These are phyloP conservation scores for Aurelia aurita DNA, from an alignment of 30 jellyfish, hydroid and myxozoan genomes.

Conservation along the genomic window DNA sequence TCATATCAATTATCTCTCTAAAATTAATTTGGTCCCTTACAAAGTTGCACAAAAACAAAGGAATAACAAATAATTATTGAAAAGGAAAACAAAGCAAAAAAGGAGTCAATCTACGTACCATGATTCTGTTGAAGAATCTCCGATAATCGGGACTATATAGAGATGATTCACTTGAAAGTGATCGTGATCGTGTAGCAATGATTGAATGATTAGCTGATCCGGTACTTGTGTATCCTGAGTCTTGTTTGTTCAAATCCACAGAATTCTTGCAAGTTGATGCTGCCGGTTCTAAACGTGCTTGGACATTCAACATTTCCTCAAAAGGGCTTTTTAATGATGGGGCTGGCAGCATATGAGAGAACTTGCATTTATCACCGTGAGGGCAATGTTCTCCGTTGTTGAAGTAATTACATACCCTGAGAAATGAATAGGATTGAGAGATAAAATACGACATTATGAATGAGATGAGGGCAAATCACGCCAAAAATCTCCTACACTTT, in stretches of 20 bases:
- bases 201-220: conserved; percentile 7
- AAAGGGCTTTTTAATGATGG: conserved; percentile 42
- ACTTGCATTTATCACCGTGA: conserved; percentile 20
- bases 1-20: too few species aligned
- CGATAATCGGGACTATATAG: conserved; percentile 15
- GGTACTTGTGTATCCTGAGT: conserved; percentile 32
- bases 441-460: too few species aligned
- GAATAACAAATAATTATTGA: not conserved
- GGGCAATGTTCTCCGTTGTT: conserved; percentile 10
- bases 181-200: conserved; percentile 10
- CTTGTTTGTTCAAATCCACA: not conserved
- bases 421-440: too few species aligned
- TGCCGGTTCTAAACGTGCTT: not conserved
- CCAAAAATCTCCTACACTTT: too few species aligned
- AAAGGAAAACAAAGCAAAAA: not conserved
- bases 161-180: conserved; percentile 11
- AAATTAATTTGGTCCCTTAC: too few species aligned
- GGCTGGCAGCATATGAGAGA: conserved; percentile 36
- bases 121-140: conserved; percentile 28
- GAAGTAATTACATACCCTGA: not conserved
- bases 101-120: conserved; percentile 5
- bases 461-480: too few species aligned
- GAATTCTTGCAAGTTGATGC: conserved; percentile 1
- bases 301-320: conserved; percentile 12
- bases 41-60: too few species aligned